These are phyloP conservation scores for Habrosyne pyritoides DNA, from an alignment of 2,888 invertebrate species.

Conservation along the genomic window DNA sequence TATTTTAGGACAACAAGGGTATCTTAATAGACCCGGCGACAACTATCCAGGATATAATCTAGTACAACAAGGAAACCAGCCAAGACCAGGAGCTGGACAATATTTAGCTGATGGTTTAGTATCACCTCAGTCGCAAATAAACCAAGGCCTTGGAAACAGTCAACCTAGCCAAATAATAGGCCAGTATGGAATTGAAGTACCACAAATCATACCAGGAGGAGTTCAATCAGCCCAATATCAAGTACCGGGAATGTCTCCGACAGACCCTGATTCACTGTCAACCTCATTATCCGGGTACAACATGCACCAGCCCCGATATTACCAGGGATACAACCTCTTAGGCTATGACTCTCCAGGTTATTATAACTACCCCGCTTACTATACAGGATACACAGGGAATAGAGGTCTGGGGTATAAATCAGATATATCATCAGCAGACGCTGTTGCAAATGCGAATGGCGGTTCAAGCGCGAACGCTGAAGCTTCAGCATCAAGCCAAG, in stretches of 20 bases:
- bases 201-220: conserved; percentile 6
- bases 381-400: not conserved
- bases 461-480: not conserved
- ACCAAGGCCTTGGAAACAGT: not conserved
- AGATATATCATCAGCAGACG: not conserved
- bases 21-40: not conserved
- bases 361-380: not conserved
- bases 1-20: not conserved
- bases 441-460: not conserved
- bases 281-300: conserved; percentile 3
- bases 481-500: not conserved
- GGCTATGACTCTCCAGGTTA: not conserved
- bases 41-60: not conserved
- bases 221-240: conserved; percentile 10
- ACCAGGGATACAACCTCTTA: not conserved
- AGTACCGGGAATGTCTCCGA: conserved; percentile 8
- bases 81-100: not conserved
- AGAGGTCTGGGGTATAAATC: not conserved
- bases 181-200: not conserved
- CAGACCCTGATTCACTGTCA: conserved; percentile 2
- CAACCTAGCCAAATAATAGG: not conserved
- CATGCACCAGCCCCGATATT: not conserved
- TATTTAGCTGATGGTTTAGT: conserved; percentile 6
- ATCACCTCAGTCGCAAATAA: not conserved
- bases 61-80: not conserved